Percentiles rank a stretch among this genome's conserved stretches.
Evolutionary conservation across 1,140 invertebrate genomes (phyloP).

Genomic region (Nomia melanderi): DNA sequence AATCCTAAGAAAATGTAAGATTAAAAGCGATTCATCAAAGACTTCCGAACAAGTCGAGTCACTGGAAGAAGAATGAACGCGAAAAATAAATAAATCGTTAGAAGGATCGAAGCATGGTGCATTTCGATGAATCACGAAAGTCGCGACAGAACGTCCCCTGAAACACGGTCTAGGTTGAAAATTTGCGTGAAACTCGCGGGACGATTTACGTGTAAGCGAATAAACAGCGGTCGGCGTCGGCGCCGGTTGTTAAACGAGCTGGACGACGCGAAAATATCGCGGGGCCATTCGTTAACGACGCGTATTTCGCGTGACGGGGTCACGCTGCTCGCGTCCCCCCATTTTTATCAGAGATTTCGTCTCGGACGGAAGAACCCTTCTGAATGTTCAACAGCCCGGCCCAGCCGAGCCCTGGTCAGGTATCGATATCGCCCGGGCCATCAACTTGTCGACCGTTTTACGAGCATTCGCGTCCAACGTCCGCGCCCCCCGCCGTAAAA

Average conservation of each 20-base stretch:
- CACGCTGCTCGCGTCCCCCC: not conserved
- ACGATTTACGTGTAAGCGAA: slow-evolving; percentile 8
- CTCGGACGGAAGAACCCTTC: not conserved
- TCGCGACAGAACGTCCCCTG: not conserved
- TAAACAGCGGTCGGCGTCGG: slow-evolving; percentile 9
- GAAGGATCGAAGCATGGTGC: not conserved
- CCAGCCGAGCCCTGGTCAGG: no score
- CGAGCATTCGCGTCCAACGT: not conserved
- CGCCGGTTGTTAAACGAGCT: not conserved
- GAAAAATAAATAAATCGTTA: no score
- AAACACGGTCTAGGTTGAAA: slow-evolving; percentile 2
- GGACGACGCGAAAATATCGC: slow-evolving; percentile 17
- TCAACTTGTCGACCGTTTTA: slow-evolving; percentile 22
- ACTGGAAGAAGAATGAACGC: no score
- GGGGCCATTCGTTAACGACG: slow-evolving; percentile 25
- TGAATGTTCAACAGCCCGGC: no score
- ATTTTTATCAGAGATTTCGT: slow-evolving; percentile 27
- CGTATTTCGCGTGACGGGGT: slow-evolving; percentile 4
- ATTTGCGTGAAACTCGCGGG: not conserved
- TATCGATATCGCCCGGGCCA: not conserved
- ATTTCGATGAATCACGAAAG: not conserved
- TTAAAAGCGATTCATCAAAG: no score
- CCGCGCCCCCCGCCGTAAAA: not conserved
- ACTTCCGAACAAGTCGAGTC: no score
- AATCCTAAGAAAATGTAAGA: no score